Evolutionary conservation across 2,113 vertebrate genomes (phyloP).

Genomic region (Deroptyus accipitrinus): DNA sequence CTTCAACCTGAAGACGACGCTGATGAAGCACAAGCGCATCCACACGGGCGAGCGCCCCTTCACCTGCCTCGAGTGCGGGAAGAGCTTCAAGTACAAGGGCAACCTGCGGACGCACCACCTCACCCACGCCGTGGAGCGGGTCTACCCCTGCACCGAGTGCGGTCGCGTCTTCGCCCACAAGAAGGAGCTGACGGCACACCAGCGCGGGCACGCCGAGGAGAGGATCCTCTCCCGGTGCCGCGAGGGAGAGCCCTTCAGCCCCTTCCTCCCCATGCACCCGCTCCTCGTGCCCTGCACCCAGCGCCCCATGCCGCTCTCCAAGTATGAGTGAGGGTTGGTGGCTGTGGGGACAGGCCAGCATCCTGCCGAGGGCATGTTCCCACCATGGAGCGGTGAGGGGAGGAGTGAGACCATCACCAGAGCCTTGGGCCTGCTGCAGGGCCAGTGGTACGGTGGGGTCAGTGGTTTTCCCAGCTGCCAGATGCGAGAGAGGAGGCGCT

Average conservation of each 20-base stretch:
- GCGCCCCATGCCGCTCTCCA: neutral
- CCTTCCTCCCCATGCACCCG: neutral
- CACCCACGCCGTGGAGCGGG: slow-evolving; percentile 69
- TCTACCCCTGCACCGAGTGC: slow-evolving; percentile 67
- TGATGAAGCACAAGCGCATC: slow-evolving; percentile 70
- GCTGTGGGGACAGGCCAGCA: neutral
- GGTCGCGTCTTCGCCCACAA: slow-evolving; percentile 63
- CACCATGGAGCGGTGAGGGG: neutral
- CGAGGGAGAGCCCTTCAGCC: neutral
- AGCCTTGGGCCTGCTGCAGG: neutral
- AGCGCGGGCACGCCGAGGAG: neutral
- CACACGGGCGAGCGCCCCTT: slow-evolving; percentile 74
- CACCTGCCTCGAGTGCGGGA: slow-evolving; percentile 71
- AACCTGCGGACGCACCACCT: slow-evolving; percentile 73
- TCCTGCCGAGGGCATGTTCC: too few species aligned
- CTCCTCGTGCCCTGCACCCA: neutral
- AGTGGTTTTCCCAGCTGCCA: neutral
- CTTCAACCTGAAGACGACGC: slow-evolving; percentile 63
- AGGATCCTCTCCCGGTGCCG: neutral
- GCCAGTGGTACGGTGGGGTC: fast-evolving
- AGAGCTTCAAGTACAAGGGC: slow-evolving; percentile 78
- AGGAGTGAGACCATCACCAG: too few species aligned
- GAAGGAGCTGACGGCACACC: slow-evolving; percentile 70
- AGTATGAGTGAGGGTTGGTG: neutral
- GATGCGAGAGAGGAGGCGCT: neutral